Base-by-base conservation (phyloP, 2,888 invertebrate species). In the Perizoma flavofasciatum region DNA sequence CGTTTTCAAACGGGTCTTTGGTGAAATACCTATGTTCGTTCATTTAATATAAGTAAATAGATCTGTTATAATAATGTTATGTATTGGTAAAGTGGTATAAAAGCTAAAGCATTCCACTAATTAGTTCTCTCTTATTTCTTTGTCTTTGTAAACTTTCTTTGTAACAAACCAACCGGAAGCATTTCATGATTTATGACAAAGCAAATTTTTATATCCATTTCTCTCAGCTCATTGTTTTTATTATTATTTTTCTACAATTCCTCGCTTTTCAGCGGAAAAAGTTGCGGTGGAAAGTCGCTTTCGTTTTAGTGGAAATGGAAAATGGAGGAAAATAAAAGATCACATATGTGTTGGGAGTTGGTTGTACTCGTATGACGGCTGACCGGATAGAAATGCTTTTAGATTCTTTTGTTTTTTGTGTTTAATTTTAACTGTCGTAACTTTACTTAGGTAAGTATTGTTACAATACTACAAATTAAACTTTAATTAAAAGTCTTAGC, bases 181-280 rank as follows among this genome's bases (percentile, higher is more conserved):
- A 75, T 85, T 88, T 83, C 85, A 82, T 87, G 88, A 92, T 91
- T 91, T 92, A 91, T 89, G 88, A 89, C 86, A 86, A 86, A 88
- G 85, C 88, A 85, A 90, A 89, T 89, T 90, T 92, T 89, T 88
- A 86, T 86, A 89, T 87, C 85, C 89, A 86, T 86, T 88, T 85
- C 87, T 86, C 85, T 83, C 76, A 75, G 81, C 78, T 81, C 86
- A 85, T 86, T 88, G 83, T 87, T 88, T 88, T 86, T 74, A 73
- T 68, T 70, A 61, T 68, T 70, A 79, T 88, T 89, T 89, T 85
- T 74, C 88, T 87, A 83, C 86, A 88, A 83, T 82, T 85, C 82
- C 85, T 85, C 84, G 83, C 83, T 84, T 86, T 86, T 82, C 81
- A 81, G 79, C 80, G 69, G 76, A 79, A 88, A 88, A 86, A 87